These are phyloP conservation scores for Macrosoma leucophasiata DNA, from an alignment of 2,888 invertebrate genomes.

Conservation along the genomic window DNA sequence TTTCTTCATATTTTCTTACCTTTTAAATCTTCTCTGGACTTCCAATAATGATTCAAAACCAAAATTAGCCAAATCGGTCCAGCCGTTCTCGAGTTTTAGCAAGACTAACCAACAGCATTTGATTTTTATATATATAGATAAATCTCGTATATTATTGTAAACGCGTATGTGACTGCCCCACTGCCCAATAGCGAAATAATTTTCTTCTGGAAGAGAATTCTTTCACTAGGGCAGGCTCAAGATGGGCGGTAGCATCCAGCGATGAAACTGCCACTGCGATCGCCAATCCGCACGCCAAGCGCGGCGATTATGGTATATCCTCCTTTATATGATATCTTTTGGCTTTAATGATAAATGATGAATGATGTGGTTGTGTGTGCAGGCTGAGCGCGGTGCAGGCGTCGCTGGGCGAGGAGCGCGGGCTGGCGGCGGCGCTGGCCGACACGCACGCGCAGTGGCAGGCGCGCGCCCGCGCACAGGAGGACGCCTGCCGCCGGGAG, in stretches of 20 bases:
- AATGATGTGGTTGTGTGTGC: neutral
- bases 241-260: no score
- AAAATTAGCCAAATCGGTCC: neutral
- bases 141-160: neutral
- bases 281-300: no score
- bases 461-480: conserved; percentile 37
- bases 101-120: neutral
- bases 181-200: no score
- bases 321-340: neutral
- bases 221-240: no score
- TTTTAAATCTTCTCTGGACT: no score
- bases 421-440: conserved; percentile 78
- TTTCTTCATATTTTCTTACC: no score
- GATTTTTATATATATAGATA: neutral
- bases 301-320: no score
- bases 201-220: no score
- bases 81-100: neutral
- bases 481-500: conserved; percentile 41
- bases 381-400: conserved; percentile 46
- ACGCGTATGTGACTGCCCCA: neutral
- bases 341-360: neutral
- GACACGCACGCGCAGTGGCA: conserved; percentile 57
- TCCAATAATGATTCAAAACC: neutral
- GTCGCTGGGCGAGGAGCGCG: conserved; percentile 89
- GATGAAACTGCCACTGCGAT: no score